A percentile compares a stretch with the other conserved stretches of the same genome.
Conservation (phyloP, 1,140 invertebrate species). For the Lethrus apterus region DNA sequence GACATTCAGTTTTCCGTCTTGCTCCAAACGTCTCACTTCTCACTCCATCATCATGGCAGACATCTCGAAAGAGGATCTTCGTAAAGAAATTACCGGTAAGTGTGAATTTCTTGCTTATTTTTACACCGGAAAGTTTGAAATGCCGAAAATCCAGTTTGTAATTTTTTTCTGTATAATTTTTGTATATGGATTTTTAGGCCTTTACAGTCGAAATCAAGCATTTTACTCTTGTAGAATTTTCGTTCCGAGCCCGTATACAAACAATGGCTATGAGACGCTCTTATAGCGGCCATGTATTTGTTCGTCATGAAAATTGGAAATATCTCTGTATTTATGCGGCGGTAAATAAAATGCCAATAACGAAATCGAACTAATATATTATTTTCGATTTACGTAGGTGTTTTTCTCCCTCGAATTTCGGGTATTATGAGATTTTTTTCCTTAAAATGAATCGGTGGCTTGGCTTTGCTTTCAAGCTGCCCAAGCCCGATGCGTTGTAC, state of each 20-base stretch:
- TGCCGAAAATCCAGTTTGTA: conserved; percentile 3
- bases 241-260: conserved; percentile 27
- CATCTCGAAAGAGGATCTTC: conserved; percentile 58
- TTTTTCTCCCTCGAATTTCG: conserved; percentile 31
- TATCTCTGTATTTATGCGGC: conserved; percentile 33
- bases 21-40: conserved; percentile 24
- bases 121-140: conserved; percentile 17
- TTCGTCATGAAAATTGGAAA: conserved; percentile 24
- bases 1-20: conserved; percentile 24
- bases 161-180: conserved; percentile 32
- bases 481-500: no score
- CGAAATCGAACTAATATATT: conserved; percentile 35
- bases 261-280: conserved; percentile 42
- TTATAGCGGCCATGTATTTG: conserved; percentile 23
- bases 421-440: conserved; percentile 28
- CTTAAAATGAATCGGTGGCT: conserved; percentile 2
- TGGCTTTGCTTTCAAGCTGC: conserved; percentile 10
- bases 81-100: conserved; percentile 65
- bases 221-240: conserved; percentile 45
- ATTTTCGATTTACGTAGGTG: conserved; percentile 36
- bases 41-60: conserved; percentile 50
- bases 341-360: conserved; percentile 26
- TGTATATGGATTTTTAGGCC: conserved; percentile 29
- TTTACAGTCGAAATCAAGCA: conserved; percentile 41
- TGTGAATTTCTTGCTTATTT: conserved; percentile 39